A percentile compares a stretch with the other conserved stretches of the same genome.
Conservation (phyloP, 2,797 vertebrate species). For the Channallabes apus region DNA sequence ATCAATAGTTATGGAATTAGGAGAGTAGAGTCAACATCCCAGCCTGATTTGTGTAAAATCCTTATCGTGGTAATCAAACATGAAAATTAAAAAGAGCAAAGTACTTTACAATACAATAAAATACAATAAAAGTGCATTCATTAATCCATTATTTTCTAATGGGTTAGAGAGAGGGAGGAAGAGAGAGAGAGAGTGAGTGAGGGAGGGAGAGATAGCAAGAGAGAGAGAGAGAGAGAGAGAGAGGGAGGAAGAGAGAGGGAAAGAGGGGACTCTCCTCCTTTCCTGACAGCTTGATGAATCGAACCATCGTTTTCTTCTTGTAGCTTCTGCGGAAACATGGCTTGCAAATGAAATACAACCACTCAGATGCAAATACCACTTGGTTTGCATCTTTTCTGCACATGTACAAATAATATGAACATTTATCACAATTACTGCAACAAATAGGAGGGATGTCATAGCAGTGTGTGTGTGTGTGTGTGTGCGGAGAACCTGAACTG, state of each 20-base stretch:
- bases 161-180: background rate
- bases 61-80: background rate
- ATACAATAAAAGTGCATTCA: too few relatives aligned
- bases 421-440: constrained; percentile 19
- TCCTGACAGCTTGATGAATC: constrained; percentile 55
- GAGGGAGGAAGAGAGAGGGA: constrained; percentile 19
- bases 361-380: constrained; percentile 10
- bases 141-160: background rate
- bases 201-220: background rate
- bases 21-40: background rate
- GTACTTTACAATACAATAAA: too few relatives aligned
- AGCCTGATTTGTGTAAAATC: background rate
- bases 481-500: background rate
- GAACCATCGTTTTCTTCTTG: constrained; percentile 38
- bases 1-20: background rate
- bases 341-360: constrained; percentile 41
- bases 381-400: background rate
- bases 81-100: too few relatives aligned
- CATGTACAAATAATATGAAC: background rate
- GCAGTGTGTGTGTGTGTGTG: background rate
- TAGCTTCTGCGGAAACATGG: constrained; percentile 31
- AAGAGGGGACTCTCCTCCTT: constrained; percentile 21
- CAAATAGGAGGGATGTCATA: background rate
- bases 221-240: constrained; percentile 13
- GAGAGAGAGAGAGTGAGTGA: constrained; percentile 9